Conservation (phyloP, 2,113 vertebrate species). For the Coracopsis vasa region DNA sequence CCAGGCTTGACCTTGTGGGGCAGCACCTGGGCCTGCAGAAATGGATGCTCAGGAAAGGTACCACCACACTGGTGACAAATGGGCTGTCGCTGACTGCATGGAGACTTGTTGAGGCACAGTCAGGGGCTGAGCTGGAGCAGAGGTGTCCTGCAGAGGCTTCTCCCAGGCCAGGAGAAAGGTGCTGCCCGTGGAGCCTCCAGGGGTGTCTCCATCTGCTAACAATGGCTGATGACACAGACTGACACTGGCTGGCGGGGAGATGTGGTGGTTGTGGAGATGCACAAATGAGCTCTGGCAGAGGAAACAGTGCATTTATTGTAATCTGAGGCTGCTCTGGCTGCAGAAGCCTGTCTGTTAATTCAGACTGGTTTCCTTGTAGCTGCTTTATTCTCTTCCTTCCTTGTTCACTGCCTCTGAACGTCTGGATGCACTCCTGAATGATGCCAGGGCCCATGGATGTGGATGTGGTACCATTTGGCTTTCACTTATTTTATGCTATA, state of each 20-base stretch:
- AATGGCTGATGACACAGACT: background rate
- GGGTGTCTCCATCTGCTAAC: background rate
- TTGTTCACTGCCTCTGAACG: background rate
- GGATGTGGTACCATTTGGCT: background rate
- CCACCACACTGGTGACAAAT: fast-evolving
- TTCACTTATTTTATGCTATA: background rate
- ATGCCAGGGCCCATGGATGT: background rate
- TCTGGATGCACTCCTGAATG: background rate
- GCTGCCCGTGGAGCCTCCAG: background rate
- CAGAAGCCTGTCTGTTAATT: slow-evolving; percentile 1
- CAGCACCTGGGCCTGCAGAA: background rate
- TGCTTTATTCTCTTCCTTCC: background rate
- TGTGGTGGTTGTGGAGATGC: background rate
- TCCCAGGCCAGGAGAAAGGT: background rate
- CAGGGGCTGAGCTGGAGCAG: background rate
- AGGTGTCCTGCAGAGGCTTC: background rate
- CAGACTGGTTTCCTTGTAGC: slow-evolving; percentile 3
- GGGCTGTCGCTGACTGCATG: fast-evolving
- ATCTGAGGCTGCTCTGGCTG: background rate
- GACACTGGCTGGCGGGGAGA: background rate
- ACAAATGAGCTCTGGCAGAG: background rate
- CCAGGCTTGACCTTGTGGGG: background rate
- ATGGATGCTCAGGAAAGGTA: background rate
- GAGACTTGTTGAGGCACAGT: background rate
- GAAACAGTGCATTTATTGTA: slow-evolving; percentile 41